These are phyloP conservation scores for Resseliella maxima DNA, from an alignment of 2,888 invertebrate species.

Conservation along the genomic window DNA sequence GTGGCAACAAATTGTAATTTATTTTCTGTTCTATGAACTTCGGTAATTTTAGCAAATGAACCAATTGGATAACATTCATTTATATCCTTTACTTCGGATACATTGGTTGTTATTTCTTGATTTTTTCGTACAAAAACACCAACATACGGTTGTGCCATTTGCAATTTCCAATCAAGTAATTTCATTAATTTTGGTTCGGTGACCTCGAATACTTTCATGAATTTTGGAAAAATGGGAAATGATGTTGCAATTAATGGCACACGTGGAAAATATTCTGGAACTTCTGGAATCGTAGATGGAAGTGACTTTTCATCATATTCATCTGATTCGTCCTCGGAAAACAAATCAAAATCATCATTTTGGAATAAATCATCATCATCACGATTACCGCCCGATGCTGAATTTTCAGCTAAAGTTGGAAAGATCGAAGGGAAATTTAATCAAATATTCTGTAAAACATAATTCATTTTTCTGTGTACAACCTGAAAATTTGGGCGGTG, in stretches of 20 bases:
- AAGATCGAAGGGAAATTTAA: too few relatives aligned
- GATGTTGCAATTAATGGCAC: conserved; percentile 82
- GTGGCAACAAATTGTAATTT: conserved; percentile 91
- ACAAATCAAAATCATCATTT: background rate
- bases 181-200: conserved; percentile 89
- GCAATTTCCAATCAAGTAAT: conserved; percentile 90
- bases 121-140: conserved; percentile 93
- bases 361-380: background rate
- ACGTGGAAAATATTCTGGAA: conserved; percentile 17
- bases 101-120: conserved; percentile 82
- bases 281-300: background rate
- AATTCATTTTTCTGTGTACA: too few relatives aligned
- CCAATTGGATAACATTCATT: conserved; percentile 91
- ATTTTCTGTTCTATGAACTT: conserved; percentile 95
- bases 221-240: conserved; percentile 97
- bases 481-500: background rate
- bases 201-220: conserved; percentile 92
- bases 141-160: conserved; percentile 95
- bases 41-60: conserved; percentile 97
- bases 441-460: too few relatives aligned
- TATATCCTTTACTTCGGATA: conserved; percentile 84
- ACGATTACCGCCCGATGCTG: background rate
- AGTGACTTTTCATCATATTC: background rate
- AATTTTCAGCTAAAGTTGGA: too few relatives aligned
- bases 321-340: background rate